Conservation (phyloP, 2,888 invertebrate species). For the Imbricaverruca yamaguchii region DNA sequence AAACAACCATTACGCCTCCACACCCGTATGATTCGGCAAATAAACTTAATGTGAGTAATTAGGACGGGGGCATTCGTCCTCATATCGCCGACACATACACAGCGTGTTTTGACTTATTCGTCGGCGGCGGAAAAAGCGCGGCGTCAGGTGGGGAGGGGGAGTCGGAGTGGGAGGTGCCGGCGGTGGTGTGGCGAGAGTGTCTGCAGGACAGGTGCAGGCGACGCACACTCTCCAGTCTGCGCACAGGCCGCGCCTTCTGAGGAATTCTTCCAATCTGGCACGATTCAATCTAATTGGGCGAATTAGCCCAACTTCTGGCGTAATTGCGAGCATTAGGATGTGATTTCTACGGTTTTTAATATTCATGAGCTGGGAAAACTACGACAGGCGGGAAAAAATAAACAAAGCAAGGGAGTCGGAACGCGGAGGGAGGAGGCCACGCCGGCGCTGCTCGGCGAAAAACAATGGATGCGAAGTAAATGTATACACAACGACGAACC, state of each 20-base stretch:
- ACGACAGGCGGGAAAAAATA: constrained; percentile 5
- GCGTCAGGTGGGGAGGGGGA: background rate
- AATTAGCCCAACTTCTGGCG: constrained; percentile 13
- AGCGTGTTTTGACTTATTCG: background rate
- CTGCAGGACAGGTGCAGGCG: too few species aligned
- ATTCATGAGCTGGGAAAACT: constrained; percentile 22
- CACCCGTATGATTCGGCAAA: constrained; percentile 21
- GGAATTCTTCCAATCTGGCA: background rate
- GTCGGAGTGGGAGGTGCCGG: too few species aligned
- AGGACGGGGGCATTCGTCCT: constrained; percentile 1
- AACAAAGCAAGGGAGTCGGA: constrained; percentile 2
- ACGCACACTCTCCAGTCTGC: too few species aligned
- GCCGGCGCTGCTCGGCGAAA: background rate
- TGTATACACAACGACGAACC: background rate
- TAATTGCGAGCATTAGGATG: constrained; percentile 17
- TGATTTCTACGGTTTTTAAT: constrained; percentile 20
- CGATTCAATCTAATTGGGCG: constrained; percentile 20
- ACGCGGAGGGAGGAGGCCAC: background rate
- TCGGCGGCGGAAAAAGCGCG: background rate
- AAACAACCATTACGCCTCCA: constrained; percentile 11
- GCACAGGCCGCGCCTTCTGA: too few species aligned
- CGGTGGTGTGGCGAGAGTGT: too few species aligned
- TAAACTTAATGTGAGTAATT: constrained; percentile 18
- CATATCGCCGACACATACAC: background rate
- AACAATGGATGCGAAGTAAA: constrained; percentile 3